phyloP scores from a whole-genome alignment of 2,888 invertebrate species.

The Odontocerum albicorne region DNA sequence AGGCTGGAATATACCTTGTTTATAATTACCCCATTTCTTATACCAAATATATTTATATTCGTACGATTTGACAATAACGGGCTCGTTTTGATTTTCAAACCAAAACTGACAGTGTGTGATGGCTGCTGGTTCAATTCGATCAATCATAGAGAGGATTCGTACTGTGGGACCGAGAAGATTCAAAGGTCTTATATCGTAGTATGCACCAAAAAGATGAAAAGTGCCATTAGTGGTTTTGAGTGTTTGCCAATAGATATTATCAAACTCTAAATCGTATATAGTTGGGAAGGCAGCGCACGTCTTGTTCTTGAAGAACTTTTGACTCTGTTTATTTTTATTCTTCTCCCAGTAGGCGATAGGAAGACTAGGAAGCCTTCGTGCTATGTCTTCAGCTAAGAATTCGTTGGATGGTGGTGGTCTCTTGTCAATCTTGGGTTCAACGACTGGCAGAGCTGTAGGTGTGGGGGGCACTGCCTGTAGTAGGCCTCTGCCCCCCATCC shows the following conservation, averaged over 20 bases:
- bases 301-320: slow-evolving; percentile 63
- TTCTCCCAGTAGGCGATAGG: slow-evolving; percentile 86
- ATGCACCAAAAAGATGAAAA: slow-evolving; percentile 88
- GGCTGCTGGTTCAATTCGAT: slow-evolving; percentile 82
- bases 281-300: slow-evolving; percentile 85
- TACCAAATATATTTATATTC: slow-evolving; percentile 96
- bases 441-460: slow-evolving; percentile 16
- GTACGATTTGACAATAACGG: slow-evolving; percentile 77
- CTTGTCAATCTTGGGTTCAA: slow-evolving; percentile 28
- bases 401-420: slow-evolving; percentile 60
- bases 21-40: slow-evolving; percentile 92
- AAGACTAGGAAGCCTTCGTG: slow-evolving; percentile 77
- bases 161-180: slow-evolving; percentile 82
- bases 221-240: slow-evolving; percentile 81
- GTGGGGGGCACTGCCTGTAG: slow-evolving; percentile 23
- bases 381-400: slow-evolving; percentile 75
- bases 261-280: slow-evolving; percentile 88
- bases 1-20: slow-evolving; percentile 88
- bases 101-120: slow-evolving; percentile 86
- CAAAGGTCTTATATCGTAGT: slow-evolving; percentile 77
- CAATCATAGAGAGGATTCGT: slow-evolving; percentile 85
- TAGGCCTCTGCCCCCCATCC: slow-evolving; percentile 26
- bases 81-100: slow-evolving; percentile 83
- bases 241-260: slow-evolving; percentile 93
- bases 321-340: slow-evolving; percentile 73